Evolutionary conservation across 1,140 invertebrate genomes (phyloP), one percentile per base, ranked within the genome.

Genomic region (Ephestia elutella): DNA sequence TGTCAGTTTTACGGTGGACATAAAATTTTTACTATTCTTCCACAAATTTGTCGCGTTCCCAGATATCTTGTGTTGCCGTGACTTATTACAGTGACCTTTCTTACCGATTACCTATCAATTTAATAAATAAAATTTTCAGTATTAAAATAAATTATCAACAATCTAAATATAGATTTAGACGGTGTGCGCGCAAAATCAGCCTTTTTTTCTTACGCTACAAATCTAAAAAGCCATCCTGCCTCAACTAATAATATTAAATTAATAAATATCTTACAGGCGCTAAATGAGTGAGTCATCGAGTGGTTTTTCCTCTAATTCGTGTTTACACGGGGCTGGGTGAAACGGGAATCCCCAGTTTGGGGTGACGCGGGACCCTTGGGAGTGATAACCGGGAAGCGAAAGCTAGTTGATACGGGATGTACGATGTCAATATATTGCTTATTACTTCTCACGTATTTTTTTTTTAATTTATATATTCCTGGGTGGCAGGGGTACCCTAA

Each of bases 1-100:
- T 30, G 61, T 63, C 55, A 35, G 50, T 66, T 78, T 79, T 79
- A 79, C 68, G 51, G 67, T 1, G 7, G 61, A 65, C 62, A 60
- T 76, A 76, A 76, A 74, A 63, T 65, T 79, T 78, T 74, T 72
- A 78, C 63, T 59, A 50, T 65, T 44, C 64, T 65, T 61, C 53
- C 58, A 50, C 49, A 21, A 56, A 63, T 56, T 58, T 53, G 57
- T 15, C 30, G 15, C 15, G 28, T 56, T 67, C 54, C 63, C 9
- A 48, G 65, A 64, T 68, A 66, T 60, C 62, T 62, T 69, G 13
- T 15, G 18, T 30, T 56, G 57, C 50, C 53, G 54, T 63, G 66
- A 57, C 63, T 67, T 56, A 54, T 53, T n/a, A n/a, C n/a, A 51
- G 18, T 35, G 8, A 17, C 13, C 38, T 7, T 15, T 44, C 32